Evolutionary conservation across 2,888 invertebrate genomes (phyloP).

Genomic region (Cinara cedri): DNA sequence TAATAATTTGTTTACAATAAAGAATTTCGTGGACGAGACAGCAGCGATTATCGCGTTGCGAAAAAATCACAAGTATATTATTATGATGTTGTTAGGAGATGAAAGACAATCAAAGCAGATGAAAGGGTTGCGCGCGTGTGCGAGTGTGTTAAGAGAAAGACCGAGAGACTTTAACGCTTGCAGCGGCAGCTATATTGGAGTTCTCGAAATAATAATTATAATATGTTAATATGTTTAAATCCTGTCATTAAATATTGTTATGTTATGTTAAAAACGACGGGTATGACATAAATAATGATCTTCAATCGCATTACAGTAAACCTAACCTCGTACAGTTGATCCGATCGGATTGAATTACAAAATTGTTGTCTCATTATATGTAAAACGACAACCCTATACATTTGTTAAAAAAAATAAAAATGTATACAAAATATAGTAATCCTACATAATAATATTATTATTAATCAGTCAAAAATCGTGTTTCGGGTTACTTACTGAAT

Average conservation of each 20-base stretch:
- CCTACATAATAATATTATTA: neutral
- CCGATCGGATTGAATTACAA: slow-evolving; percentile 9
- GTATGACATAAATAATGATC: slow-evolving; percentile 1
- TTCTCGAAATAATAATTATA: neutral
- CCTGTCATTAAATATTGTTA: slow-evolving; percentile 22
- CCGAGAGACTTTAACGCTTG: slow-evolving; percentile 26
- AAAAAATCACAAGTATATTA: neutral
- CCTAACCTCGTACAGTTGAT: neutral
- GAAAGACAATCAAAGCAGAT: no score
- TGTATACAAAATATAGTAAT: no score
- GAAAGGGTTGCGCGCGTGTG: no score
- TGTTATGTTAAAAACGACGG: neutral
- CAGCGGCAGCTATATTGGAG: neutral
- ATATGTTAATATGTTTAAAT: slow-evolving; percentile 7
- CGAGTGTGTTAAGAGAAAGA: neutral
- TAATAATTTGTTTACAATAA: neutral
- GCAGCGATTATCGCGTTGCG: neutral
- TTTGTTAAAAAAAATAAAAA: neutral
- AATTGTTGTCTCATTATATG: neutral
- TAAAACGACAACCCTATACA: neutral
- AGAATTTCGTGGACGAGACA: neutral
- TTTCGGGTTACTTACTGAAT: neutral
- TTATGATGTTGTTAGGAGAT: neutral
- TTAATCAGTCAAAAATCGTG: neutral
- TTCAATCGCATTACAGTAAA: neutral